Percentiles rank a stretch among this genome's conserved stretches.
phyloP scores from a whole-genome alignment of 37 sponge, comb jelly and placozoan genomes.

The Cladorhizidae sp. region DNA sequence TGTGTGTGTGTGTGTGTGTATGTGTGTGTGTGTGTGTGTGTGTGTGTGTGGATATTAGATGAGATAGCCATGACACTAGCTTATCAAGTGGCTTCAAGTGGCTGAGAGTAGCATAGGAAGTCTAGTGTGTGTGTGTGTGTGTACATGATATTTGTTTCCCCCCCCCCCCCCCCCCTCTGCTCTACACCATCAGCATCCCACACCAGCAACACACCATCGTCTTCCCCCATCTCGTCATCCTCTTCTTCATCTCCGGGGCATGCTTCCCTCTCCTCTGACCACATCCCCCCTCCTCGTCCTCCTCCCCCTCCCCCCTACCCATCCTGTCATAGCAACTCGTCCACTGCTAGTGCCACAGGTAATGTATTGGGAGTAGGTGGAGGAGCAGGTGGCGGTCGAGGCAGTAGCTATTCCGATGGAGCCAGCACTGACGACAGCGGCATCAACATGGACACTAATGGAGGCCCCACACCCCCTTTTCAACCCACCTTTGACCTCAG shows the following conservation, averaged over 20 bases:
- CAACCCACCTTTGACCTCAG: slow-evolving; percentile 1
- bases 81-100: too few relatives aligned
- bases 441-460: slow-evolving; percentile 17
- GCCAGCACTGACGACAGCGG: slow-evolving; percentile 52
- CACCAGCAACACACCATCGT: too few relatives aligned
- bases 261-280: background rate
- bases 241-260: background rate
- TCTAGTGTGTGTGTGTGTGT: too few relatives aligned
- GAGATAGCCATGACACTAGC: too few relatives aligned
- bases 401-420: background rate
- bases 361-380: background rate
- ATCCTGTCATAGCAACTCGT: background rate
- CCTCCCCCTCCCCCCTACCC: slow-evolving; percentile 13
- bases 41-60: too few relatives aligned
- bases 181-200: too few relatives aligned
- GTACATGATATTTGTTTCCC: too few relatives aligned
- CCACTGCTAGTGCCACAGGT: background rate
- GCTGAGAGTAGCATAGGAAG: too few relatives aligned
- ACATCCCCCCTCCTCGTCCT: background rate
- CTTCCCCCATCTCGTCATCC: background rate
- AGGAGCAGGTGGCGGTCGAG: background rate
- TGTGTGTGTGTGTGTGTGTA: too few relatives aligned
- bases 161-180: too few relatives aligned
- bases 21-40: too few relatives aligned
- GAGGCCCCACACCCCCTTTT: background rate